Percentiles rank a stretch among this genome's conserved stretches.
These are phyloP conservation scores for Myotis vivesi DNA, from an alignment of 2,797 vertebrate genomes.

Conservation along the genomic window DNA sequence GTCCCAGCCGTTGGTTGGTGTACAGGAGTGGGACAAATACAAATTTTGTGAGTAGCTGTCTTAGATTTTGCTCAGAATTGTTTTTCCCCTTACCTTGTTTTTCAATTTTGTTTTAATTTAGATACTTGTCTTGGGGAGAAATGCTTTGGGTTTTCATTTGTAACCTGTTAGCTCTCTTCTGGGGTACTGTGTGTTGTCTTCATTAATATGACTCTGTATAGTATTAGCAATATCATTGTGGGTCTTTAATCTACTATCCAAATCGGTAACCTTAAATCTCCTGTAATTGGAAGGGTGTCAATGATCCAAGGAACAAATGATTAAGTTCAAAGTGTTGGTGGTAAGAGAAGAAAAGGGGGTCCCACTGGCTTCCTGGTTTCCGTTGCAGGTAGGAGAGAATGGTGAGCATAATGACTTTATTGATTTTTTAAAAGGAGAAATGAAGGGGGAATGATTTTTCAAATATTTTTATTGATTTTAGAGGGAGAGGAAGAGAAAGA, in stretches of 20 bases:
- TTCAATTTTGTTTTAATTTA: not conserved
- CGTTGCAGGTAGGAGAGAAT: not conserved
- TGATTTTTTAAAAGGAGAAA: not conserved
- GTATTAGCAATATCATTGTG: not conserved
- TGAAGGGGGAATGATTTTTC: not conserved
- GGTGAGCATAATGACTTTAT: accelerated
- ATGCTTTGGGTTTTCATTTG: not conserved
- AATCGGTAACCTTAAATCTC: not conserved
- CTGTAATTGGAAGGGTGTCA: not conserved
- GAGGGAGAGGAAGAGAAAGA: not conserved
- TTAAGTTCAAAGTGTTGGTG: not conserved
- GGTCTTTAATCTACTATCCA: not conserved
- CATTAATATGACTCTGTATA: not conserved
- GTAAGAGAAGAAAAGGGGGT: not conserved
- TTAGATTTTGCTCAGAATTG: not conserved
- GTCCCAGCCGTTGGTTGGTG: not conserved
- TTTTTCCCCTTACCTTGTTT: not conserved
- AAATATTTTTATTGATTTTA: not conserved
- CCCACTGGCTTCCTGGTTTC: not conserved
- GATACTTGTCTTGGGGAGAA: not conserved
- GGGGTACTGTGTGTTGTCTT: not conserved
- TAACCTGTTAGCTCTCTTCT: not conserved
- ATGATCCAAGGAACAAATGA: not conserved
- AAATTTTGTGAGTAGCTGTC: not conserved
- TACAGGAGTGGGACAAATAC: accelerated